A percentile compares a stretch with the other conserved stretches of the same genome.
phyloP scores from a whole-genome alignment of 2,113 vertebrate genomes.

The Cinclus cinclus region DNA sequence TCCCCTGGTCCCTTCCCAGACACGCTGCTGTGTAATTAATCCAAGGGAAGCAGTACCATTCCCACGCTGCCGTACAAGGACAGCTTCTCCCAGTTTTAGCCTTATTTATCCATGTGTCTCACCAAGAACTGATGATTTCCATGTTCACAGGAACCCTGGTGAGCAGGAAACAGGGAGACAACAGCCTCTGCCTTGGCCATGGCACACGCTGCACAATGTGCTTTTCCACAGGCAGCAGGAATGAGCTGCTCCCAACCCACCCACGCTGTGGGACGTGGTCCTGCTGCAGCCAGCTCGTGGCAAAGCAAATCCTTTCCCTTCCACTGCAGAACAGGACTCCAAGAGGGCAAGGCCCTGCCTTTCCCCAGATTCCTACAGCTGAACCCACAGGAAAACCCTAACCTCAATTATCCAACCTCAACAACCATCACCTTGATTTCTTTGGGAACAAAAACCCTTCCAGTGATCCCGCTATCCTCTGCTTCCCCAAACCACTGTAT shows the following conservation, averaged over 20 bases:
- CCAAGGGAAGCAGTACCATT: background rate
- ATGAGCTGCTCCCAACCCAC: background rate
- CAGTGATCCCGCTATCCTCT: fast-evolving
- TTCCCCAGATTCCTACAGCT: background rate
- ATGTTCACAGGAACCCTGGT: background rate
- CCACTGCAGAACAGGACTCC: background rate
- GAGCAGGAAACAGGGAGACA: background rate
- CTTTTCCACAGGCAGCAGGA: background rate
- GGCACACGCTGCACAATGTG: fast-evolving
- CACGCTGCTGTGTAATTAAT: background rate
- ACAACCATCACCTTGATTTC: too few relatives aligned
- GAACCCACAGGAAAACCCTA: background rate
- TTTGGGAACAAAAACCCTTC: background rate
- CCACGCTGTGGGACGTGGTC: fast-evolving
- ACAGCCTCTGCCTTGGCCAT: background rate
- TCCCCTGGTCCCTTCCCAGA: background rate
- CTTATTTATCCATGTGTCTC: background rate
- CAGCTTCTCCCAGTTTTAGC: background rate
- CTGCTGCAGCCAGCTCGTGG: background rate
- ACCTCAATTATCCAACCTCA: background rate
- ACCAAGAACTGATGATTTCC: background rate
- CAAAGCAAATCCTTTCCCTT: background rate
- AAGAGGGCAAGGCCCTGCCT: background rate
- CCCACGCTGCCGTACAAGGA: background rate
- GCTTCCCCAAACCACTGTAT: fast-evolving